These are phyloP conservation scores for Clytia hemisphaerica DNA, from an alignment of 30 jellyfish, hydroid and myxozoan genomes.

Conservation along the genomic window DNA sequence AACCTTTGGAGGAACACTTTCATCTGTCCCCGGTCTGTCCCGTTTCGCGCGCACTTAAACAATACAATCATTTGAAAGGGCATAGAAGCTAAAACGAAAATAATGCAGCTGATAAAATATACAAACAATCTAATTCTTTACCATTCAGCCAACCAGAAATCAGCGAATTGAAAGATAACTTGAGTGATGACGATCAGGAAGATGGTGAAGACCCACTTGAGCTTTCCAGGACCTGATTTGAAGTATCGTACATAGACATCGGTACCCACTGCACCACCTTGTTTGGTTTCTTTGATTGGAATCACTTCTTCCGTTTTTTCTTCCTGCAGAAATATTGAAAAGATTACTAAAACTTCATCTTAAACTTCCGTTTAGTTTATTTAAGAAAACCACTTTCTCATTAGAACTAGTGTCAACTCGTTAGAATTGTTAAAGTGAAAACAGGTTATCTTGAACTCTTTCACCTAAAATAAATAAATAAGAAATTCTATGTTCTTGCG, in stretches of 20 bases:
- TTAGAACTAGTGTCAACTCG: no score
- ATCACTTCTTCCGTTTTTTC: conserved; percentile 32
- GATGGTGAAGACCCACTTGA: conserved; percentile 37
- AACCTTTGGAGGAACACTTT: no score
- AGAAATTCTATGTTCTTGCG: no score
- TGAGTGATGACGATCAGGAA: conserved; percentile 51
- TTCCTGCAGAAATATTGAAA: no score
- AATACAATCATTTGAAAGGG: background rate
- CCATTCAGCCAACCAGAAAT: conserved; percentile 91
- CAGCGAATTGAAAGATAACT: conserved; percentile 49
- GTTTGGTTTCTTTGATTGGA: conserved; percentile 55
- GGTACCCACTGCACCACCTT: conserved; percentile 57
- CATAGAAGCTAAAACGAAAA: background rate
- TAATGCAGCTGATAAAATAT: background rate
- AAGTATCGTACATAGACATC: conserved; percentile 31
- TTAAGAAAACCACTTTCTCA: no score
- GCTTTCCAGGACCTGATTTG: conserved; percentile 61
- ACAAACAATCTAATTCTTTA: background rate
- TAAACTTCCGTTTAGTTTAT: no score
- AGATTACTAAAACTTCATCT: no score
- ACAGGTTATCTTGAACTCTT: no score
- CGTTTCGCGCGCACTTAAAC: no score
- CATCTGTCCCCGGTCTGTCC: no score
- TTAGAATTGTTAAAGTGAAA: no score
- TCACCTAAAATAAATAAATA: no score